Evolutionary conservation across 2,888 invertebrate species (phyloP).

Genomic region (Pimpla rufipes): DNA sequence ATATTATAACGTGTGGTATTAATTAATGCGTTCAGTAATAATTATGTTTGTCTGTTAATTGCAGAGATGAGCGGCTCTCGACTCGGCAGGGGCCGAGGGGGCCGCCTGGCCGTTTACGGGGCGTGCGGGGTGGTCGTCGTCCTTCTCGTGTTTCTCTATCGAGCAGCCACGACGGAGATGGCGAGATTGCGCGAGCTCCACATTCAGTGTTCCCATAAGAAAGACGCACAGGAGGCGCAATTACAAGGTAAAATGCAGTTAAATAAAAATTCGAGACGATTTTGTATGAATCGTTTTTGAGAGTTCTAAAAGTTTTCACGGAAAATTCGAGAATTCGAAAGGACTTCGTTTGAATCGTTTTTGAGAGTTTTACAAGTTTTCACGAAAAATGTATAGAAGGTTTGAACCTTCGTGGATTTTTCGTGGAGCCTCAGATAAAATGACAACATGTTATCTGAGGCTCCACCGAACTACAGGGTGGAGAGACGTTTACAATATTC

Average conservation of each 20-base stretch:
- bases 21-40: background rate
- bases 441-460: too few species aligned
- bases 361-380: too few species aligned
- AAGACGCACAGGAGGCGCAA: constrained; percentile 82
- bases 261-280: background rate
- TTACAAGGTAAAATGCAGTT: constrained; percentile 81
- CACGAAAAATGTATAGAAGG: too few species aligned
- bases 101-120: constrained; percentile 82
- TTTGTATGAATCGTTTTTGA: too few species aligned
- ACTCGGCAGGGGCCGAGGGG: constrained; percentile 83
- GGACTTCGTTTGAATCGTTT: too few species aligned
- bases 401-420: too few species aligned
- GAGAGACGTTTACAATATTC: background rate
- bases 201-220: constrained; percentile 81
- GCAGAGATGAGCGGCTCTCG: constrained; percentile 83
- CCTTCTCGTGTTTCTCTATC: constrained; percentile 80
- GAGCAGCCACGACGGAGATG: constrained; percentile 82
- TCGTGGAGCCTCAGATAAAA: too few species aligned
- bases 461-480: background rate
- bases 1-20: background rate
- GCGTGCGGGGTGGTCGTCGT: constrained; percentile 77
- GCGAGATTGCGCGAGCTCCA: constrained; percentile 81
- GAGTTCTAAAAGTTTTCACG: too few species aligned
- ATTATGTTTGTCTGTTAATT: constrained; percentile 52
- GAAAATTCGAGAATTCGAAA: too few species aligned